Base-by-base conservation (phyloP, 2,888 invertebrate species). In the Limnephilus rhombicus region DNA sequence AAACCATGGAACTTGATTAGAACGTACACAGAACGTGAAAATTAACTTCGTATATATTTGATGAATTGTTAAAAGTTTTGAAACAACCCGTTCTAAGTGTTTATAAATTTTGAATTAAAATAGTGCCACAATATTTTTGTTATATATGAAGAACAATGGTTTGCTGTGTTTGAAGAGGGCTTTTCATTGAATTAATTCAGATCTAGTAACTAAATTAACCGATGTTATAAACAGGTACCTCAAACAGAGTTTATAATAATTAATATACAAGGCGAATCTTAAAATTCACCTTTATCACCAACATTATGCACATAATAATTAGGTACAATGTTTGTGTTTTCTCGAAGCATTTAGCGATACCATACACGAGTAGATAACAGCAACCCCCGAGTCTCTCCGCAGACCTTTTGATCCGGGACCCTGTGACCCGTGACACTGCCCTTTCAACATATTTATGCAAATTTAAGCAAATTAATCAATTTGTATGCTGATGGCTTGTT, bases 401-500 rank as follows among this genome's bases (percentile, higher is more conserved):
- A 31, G 41, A 87, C 87, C 87, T 87, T 87, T 87, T 49, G 53
- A 49, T 49, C 88, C 24, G 2, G 7, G 41, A 9, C 34, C 68
- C 88, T 85, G 34, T 49, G 90, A 80, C 91, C 88, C 83, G 87
- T 85, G 90, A 91, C 93, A 93, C 90, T 93, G 93, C 85, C 93
- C 90, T 89, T 87, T 92, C 92, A 91, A 91, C 91, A 92, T 92
- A 93, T 93, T 93, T 93, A 93, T 93, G 93, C 91, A 93, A 93
- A 93, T 93, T 91, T 93, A 93, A 85, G 93, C 92, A 93, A 93
- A 93, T 93, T 92, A 93, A 93, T 93, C 93, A 93, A 93, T 93
- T 92, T 93, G 93, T 93, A 93, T 93, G 93, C 93, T 93, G 93
- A 93, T 93, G 92, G 93, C 91, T 92, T 93, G 93, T 93, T 93